phyloP scores from a whole-genome alignment of 2,888 invertebrate species.

The Teleogryllus oceanicus region DNA sequence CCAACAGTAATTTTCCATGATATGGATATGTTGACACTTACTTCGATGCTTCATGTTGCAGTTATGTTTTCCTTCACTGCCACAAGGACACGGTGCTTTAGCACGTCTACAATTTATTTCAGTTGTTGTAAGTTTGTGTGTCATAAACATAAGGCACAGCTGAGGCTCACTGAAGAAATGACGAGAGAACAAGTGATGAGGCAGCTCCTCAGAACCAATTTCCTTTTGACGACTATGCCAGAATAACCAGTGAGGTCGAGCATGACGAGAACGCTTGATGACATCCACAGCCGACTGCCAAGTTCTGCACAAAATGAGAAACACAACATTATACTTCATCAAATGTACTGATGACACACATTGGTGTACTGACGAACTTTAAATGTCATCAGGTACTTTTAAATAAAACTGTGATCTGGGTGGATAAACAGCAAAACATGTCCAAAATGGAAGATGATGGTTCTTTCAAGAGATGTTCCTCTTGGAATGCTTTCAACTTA shows the following conservation, averaged over 20 bases:
- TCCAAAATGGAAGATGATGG: no score
- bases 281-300: background rate
- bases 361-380: no score
- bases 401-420: no score
- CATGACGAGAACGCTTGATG: background rate
- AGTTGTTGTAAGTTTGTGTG: background rate
- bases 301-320: background rate
- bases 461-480: no score
- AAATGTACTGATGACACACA: no score
- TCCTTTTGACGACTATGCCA: background rate
- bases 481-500: no score
- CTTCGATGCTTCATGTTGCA: conserved; percentile 5
- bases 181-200: conserved; percentile 2
- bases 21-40: background rate
- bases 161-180: background rate
- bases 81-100: background rate
- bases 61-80: background rate
- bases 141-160: conserved; percentile 8
- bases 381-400: no score
- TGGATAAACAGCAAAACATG: no score
- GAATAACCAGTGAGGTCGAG: background rate
- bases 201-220: background rate
- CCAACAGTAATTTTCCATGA: no score
- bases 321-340: no score
- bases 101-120: background rate